Evolutionary conservation across 2,113 vertebrate genomes (phyloP), one percentile per base, ranked within the genome.

Genomic region (Ameiurus melas): DNA sequence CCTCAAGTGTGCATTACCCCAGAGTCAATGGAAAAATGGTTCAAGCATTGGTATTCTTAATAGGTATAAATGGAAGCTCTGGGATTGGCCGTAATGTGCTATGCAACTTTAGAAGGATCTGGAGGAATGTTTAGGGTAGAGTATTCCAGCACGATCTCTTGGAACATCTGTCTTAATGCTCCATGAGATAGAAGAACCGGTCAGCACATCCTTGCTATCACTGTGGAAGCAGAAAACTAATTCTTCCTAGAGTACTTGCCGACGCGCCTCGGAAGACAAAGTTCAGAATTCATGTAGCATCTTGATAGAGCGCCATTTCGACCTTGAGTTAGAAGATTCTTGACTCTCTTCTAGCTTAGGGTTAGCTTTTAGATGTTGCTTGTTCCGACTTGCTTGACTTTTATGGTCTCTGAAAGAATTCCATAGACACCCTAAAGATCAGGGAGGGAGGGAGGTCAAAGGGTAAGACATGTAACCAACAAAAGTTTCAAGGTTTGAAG

Each of bases 381-480:
- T 36, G 22, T 57, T 39, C n/a, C 43, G 20, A 64, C 87, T 57
- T 51, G 55, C 25, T 62, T 43, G 17, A 7, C 2, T 75, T 60
- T 13, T 39, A 64, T 16, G 25, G 78, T 77, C 55, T 71, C 20
- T 53, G 60, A 80, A 9, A 55, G 57, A n/a, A n/a, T 30, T 79
- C 51, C 71, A 70, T 10, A 64, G 33, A 55, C 20, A 75, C 43
- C 83, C 90, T 92, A 88, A 25, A 90, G 87, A 86, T 90, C 87
- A 91, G 47, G 47, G 47, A 51, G 47, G 47, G 71, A 92, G 83
- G 73, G 71, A 88, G 85, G 83, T 89, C 64, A 91, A 80, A 88
- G 36, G 71, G 5, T 47, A 30, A 87, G 14, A 64, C 16, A n/a
- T 36, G n/a, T 13, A 83, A 62, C 10, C 0, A 0, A 60, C 9